phyloP scores from a whole-genome alignment of 2,888 invertebrate species.

The Syrphus vitripennis region DNA sequence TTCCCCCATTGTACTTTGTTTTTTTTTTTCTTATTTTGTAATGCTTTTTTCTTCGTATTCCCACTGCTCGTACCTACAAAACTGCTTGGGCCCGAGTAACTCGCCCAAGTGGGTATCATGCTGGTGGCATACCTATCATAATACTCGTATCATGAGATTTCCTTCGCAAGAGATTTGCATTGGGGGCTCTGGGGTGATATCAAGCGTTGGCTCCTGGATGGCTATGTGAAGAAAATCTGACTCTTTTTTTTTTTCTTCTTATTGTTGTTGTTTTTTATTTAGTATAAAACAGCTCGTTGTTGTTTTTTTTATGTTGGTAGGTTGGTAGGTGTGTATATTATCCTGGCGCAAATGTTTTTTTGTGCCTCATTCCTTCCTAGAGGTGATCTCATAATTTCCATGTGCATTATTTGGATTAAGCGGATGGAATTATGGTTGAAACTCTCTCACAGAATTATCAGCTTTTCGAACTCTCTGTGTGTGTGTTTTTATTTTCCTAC shows the following conservation, averaged over 20 bases:
- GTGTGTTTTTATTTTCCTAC: background rate
- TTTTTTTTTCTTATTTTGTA: conserved; percentile 37
- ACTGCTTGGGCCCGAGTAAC: conserved; percentile 29
- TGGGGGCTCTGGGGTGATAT: conserved; percentile 37
- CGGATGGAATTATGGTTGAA: conserved; percentile 59
- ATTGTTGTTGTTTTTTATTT: conserved; percentile 1
- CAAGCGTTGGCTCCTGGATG: conserved; percentile 3
- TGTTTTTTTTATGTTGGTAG: background rate
- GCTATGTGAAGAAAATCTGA: conserved; percentile 34
- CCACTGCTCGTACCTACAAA: background rate
- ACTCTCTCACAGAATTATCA: conserved; percentile 49
- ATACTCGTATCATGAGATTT: conserved; percentile 67
- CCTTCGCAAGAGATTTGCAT: conserved; percentile 62
- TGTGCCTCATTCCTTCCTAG: conserved; percentile 58
- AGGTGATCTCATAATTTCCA: conserved; percentile 67
- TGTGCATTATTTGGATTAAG: conserved; percentile 69
- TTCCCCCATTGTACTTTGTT: conserved; percentile 43
- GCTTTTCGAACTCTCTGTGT: conserved; percentile 29
- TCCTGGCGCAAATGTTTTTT: conserved; percentile 64
- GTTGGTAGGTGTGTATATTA: background rate
- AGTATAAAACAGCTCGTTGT: conserved; percentile 22
- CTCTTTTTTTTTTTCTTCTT: background rate
- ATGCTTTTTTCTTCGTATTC: conserved; percentile 1
- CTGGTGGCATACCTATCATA: conserved; percentile 65
- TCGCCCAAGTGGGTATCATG: conserved; percentile 43